Percentiles rank a stretch among this genome's conserved stretches.
Conservation (phyloP, 1,140 invertebrate genomes). For the Aradophagus sp. region DNA sequence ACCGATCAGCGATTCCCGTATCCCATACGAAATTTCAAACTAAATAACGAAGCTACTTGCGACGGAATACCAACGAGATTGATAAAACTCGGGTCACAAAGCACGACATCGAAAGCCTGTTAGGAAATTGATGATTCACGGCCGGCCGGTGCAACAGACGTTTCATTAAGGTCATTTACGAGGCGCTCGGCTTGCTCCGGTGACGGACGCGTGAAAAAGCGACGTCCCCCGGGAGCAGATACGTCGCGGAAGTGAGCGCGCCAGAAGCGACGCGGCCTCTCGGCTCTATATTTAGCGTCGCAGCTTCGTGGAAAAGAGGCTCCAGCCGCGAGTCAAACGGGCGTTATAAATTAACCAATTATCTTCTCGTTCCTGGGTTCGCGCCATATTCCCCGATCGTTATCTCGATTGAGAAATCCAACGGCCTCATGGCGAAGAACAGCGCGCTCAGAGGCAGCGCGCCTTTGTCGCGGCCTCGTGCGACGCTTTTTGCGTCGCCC, state of each 20-base stretch:
- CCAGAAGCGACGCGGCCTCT: constrained; percentile 10
- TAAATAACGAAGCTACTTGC: no score
- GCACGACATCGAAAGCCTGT: no score
- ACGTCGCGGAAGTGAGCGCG: constrained; percentile 7
- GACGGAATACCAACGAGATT: no score
- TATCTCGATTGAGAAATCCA: constrained; percentile 27
- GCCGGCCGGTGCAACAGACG: neutral
- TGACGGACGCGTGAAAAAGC: constrained; percentile 11
- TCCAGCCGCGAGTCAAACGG: constrained; percentile 35
- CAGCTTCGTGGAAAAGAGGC: constrained; percentile 20
- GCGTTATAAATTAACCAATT: constrained; percentile 47
- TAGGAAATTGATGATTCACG: neutral
- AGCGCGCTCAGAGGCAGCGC: neutral
- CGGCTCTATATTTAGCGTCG: constrained; percentile 28
- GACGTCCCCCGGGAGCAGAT: neutral
- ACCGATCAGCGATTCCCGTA: no score
- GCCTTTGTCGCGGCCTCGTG: constrained; percentile 2
- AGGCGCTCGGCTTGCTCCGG: neutral
- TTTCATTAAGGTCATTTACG: constrained; percentile 19
- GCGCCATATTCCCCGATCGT: constrained; percentile 20
- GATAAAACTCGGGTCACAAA: no score
- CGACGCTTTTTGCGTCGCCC: constrained; percentile 11
- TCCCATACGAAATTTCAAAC: no score
- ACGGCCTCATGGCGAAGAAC: constrained; percentile 12
- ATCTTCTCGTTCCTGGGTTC: constrained; percentile 35